Conservation (phyloP, 1,140 invertebrate species). For the Aphaenogaster floridana region DNA sequence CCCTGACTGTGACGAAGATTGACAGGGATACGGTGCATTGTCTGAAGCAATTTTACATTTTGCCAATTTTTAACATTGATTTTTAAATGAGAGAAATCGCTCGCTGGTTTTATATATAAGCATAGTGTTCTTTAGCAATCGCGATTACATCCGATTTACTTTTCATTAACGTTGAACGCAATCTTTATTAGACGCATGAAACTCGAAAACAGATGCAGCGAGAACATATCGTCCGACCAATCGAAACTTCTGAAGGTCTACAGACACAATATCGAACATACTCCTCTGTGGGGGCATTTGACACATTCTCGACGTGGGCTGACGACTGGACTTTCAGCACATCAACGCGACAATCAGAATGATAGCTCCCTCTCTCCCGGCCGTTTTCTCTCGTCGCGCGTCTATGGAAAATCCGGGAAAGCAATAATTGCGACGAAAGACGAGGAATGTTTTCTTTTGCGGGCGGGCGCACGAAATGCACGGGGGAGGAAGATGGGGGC, state of each 20-base stretch:
- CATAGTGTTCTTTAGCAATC: background rate
- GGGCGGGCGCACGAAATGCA: constrained; percentile 54
- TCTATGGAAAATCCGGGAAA: constrained; percentile 76
- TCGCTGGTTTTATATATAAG: background rate
- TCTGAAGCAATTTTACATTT: background rate
- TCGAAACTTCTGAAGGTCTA: background rate
- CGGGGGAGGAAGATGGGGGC: background rate
- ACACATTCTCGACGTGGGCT: constrained; percentile 12
- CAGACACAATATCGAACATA: constrained; percentile 15
- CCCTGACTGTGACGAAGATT: background rate
- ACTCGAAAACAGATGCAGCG: background rate
- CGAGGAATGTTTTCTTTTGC: constrained; percentile 81
- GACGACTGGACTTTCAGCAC: constrained; percentile 51
- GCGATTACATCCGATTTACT: background rate
- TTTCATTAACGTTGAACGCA: background rate
- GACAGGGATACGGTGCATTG: background rate
- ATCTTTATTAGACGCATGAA: background rate
- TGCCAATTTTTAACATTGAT: background rate
- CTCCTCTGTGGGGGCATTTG: background rate
- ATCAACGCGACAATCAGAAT: constrained; percentile 52
- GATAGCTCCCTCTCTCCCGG: constrained; percentile 38
- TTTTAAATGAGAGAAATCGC: background rate
- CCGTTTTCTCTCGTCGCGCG: constrained; percentile 43
- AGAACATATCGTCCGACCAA: background rate
- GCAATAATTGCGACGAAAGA: constrained; percentile 78